A percentile compares a stretch with the other conserved stretches of the same genome.
These are phyloP conservation scores for Nymphicus hollandicus DNA, from an alignment of 2,113 vertebrate species.

Conservation along the genomic window DNA sequence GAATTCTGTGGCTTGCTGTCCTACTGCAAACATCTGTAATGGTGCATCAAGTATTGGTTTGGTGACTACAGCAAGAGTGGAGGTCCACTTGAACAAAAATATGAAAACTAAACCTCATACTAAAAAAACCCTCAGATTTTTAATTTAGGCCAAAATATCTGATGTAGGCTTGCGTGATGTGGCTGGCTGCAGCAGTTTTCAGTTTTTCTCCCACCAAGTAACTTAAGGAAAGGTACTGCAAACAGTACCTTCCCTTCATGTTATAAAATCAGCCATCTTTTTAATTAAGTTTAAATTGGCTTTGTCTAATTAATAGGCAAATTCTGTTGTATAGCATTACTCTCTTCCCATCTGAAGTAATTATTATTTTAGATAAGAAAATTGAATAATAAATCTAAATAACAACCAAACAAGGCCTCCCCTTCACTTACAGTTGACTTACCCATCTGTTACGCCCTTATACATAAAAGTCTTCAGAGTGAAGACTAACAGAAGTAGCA, in stretches of 20 bases:
- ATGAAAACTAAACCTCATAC: neutral
- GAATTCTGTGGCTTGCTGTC: neutral
- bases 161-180: neutral
- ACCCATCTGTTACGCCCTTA: neutral
- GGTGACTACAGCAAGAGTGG: neutral
- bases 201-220: neutral
- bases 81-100: neutral
- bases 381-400: neutral
- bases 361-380: neutral
- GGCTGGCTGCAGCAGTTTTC: neutral
- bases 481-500: neutral
- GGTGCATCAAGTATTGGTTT: neutral
- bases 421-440: neutral
- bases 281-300: neutral
- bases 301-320: neutral
- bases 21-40: neutral
- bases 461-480: neutral
- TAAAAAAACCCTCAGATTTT: neutral
- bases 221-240: neutral
- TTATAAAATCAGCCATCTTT: neutral
- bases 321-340: neutral
- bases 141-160: neutral
- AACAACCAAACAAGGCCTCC: neutral
- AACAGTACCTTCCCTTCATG: neutral
- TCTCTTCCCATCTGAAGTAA: neutral